phyloP scores from a whole-genome alignment of 2,113 vertebrate genomes.

The Hemiscyllium ocellatum region DNA sequence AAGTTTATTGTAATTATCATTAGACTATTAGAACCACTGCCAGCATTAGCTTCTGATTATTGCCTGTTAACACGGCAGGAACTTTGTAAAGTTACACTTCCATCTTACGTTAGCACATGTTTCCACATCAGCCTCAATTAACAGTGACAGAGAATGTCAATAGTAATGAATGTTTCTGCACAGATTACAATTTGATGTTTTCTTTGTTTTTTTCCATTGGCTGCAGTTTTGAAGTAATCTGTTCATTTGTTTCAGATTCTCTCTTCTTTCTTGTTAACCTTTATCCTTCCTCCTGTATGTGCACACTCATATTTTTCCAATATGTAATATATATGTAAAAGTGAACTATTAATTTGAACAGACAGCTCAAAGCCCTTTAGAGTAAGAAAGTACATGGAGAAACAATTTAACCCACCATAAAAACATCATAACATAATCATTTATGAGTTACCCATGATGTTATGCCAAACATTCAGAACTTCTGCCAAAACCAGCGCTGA shows the following conservation, averaged over 20 bases:
- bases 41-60: not conserved
- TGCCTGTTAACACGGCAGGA: not conserved
- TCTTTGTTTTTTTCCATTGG: not conserved
- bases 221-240: not conserved
- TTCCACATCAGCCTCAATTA: not conserved
- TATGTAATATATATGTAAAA: conserved; percentile 1
- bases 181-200: not conserved
- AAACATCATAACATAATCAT: conserved; percentile 37
- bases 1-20: not conserved
- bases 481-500: conserved; percentile 17
- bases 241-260: not conserved
- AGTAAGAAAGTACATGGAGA: conserved; percentile 32
- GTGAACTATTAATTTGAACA: conserved; percentile 27
- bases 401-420: conserved; percentile 34
- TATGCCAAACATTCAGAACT: conserved; percentile 23
- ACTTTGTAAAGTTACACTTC: not conserved
- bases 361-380: conserved; percentile 36
- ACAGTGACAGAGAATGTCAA: not conserved
- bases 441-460: conserved; percentile 29
- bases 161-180: not conserved
- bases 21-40: not conserved
- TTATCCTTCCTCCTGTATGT: not conserved
- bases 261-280: not conserved
- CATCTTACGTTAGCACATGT: not conserved
- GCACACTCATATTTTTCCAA: not conserved